Percentiles rank a stretch among this genome's conserved stretches.
phyloP scores from a whole-genome alignment of 2,113 vertebrate species.

The Odobenus rosmarus region DNA sequence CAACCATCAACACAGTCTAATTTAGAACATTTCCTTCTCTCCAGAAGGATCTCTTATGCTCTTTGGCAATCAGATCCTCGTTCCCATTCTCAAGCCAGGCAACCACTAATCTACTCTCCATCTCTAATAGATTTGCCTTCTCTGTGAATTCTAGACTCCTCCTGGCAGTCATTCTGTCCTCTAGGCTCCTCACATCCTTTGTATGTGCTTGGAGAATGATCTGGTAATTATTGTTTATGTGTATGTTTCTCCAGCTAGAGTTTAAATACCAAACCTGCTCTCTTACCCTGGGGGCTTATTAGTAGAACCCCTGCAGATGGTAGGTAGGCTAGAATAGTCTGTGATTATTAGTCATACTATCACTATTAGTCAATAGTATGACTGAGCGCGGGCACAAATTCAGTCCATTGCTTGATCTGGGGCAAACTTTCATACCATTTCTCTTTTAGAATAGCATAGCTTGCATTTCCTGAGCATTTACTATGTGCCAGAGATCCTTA shows the following conservation, averaged over 20 bases:
- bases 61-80: not conserved
- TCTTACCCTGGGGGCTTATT: not conserved
- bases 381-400: not conserved
- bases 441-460: not conserved
- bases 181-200: not conserved
- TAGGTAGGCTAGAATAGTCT: not conserved
- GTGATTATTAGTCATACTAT: no score
- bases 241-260: not conserved
- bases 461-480: not conserved
- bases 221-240: not conserved
- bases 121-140: not conserved
- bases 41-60: not conserved
- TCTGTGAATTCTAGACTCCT: not conserved
- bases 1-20: not conserved
- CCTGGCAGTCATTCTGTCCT: not conserved
- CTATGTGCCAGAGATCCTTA: not conserved
- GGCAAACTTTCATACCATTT: not conserved
- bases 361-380: no score
- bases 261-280: not conserved
- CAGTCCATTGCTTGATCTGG: not conserved
- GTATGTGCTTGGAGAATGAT: not conserved
- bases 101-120: not conserved
- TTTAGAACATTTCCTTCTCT: not conserved
- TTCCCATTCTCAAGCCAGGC: not conserved
- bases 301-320: rapidly evolving